Base-by-base conservation (phyloP, 2,113 vertebrate species). In the Mirza zaza region DNA sequence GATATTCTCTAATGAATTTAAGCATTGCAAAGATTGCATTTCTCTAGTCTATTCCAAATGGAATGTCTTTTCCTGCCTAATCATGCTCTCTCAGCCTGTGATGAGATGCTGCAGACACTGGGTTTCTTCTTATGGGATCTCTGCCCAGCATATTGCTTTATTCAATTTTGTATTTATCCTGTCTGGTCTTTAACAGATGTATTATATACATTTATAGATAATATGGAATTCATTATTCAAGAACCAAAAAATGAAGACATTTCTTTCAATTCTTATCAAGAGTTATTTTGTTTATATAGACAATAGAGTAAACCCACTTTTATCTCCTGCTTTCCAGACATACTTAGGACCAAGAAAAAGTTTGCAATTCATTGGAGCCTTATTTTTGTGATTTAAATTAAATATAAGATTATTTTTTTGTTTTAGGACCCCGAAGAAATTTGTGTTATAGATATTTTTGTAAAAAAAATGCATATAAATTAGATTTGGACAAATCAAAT, bases 371-470 rank as follows among this genome's bases (percentile, higher is more conserved):
- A 67, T 39, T 80, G 68, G 32, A 90, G 55, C 18, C 91, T 68
- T 59, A 81, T 6, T 71, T 93, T 83, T 91, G 84, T 90, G 48
- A 39, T 13, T 93, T 97, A 81, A 61, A 5, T 94, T 92, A 89
- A 93, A 83, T 68, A 71, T 59, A 80, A 90, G 18, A 86, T 91
- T 77, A 59, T 70, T 88, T 86, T 8, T 48, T 92, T 63, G 45
- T 87, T 80, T 14, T 96, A 83, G 82, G 63, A 75, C 11, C 17
- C 48, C 45, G 36, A 92, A 90, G 10, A 90, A 90, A 50, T 45
- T 87, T 81, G 10, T 94, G 34, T 61, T 61, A 61, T 14, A 77
- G 25, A 18, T 42, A 83, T 91, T 89, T 57, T 86, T 39, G 39
- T 59, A 34, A 94, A 92, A 94, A 92, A 36, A 73, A 55, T 77